Evolutionary conservation across 1,140 invertebrate species (phyloP), one percentile per base, ranked within the genome.

Genomic region (Medauroidea extradentata): DNA sequence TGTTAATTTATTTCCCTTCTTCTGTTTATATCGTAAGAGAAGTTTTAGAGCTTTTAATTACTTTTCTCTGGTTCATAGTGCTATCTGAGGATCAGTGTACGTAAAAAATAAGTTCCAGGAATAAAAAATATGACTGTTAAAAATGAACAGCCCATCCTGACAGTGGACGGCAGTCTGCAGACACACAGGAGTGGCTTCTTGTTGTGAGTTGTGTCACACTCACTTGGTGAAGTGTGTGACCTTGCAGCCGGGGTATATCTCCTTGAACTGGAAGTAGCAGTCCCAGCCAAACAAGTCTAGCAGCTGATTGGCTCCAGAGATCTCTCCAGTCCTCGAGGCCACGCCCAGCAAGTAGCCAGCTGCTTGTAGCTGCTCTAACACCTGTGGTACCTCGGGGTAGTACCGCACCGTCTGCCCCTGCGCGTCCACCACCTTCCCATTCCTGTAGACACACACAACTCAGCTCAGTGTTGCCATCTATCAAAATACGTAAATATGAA

Each of bases 201-300:
- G 59, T 42, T 44, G 42, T 52, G 39, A 38, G 53, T 39, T 42
- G 39, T 18, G 34, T 34, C 18, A 49, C 46, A 75, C 75, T 78
- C 79, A 88, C 87, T 76, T 81, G 53, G 78, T 73, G 73, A 90
- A 89, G 75, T 91, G 88, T 50, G 71, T 78, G 11, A 78, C 73
- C 79, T 91, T 90, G 57, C 70, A 75, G 18, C 87, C 88, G 25
- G 88, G 88, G 78, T 86, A 90, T 60, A 91, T 90, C 76, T 91
- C 83, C 68, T 82, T 81, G 64, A 85, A 85, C 18, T 76, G 75
- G 64, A 91, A 85, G 73, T 84, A 89, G 65, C 84, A 79, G 16
- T 87, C 73, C 87, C 87, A 90, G 21, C 78, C 79, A 69, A 88
- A 87, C 24, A 89, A 71, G 13, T 83, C 59, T 4, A 89, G 61